These are phyloP conservation scores for Symphodus melops DNA, from an alignment of 2,113 vertebrate genomes.

Conservation along the genomic window DNA sequence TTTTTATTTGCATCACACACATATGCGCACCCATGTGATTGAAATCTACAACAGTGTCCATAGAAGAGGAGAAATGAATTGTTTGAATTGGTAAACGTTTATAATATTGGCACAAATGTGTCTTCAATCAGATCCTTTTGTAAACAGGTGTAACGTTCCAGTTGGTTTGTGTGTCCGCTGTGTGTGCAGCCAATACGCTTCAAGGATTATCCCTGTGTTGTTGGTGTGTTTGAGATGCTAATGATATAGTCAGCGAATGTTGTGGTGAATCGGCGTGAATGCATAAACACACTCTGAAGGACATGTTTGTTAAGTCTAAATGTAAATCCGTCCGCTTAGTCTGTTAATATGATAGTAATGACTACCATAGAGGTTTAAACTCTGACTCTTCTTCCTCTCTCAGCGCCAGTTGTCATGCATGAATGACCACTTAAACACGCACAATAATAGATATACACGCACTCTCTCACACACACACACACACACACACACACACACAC, in stretches of 20 bases:
- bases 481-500: conserved; percentile 15
- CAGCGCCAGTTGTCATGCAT: conserved; percentile 37
- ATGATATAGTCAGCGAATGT: conserved; percentile 32
- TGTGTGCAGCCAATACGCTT: background rate
- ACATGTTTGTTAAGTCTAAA: conserved; percentile 40
- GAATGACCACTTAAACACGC: conserved; percentile 43
- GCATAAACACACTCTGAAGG: conserved; percentile 23
- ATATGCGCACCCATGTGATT: too few relatives aligned
- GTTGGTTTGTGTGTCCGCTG: too few relatives aligned
- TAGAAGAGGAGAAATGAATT: too few relatives aligned
- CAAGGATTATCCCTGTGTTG: background rate
- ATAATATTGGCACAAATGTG: too few relatives aligned
- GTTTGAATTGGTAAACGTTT: too few relatives aligned
- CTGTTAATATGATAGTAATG: conserved; percentile 18
- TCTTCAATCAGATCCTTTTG: background rate
- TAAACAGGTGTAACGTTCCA: background rate
- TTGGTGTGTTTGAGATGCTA: conserved; percentile 9
- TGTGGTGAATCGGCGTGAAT: conserved; percentile 22
- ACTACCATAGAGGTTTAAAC: conserved; percentile 20
- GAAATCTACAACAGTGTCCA: too few relatives aligned
- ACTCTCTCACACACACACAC: conserved; percentile 9
- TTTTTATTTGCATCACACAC: too few relatives aligned
- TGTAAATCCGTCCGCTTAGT: conserved; percentile 11
- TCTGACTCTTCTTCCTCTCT: conserved; percentile 29
- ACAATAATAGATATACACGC: background rate